Conservation (phyloP, 2,888 invertebrate species). For the Archaeoteleia sp. region DNA sequence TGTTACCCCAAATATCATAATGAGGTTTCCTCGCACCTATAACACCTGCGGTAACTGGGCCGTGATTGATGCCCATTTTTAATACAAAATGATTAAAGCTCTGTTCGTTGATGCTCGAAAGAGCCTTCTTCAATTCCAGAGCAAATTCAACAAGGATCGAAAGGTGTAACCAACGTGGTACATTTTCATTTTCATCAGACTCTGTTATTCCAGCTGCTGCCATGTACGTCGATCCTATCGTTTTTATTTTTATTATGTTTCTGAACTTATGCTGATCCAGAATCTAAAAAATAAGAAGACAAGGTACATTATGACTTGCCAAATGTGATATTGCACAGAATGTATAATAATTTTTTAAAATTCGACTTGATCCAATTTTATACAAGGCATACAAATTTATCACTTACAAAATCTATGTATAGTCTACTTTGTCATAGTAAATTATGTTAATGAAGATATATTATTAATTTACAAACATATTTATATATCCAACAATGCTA, state of each 20-base stretch:
- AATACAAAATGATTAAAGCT: slow-evolving; percentile 96
- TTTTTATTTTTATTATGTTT: slow-evolving; percentile 95
- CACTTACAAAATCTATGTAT: not conserved
- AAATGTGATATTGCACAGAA: no score
- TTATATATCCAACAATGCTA: no score
- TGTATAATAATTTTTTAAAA: no score
- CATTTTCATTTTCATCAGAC: slow-evolving; percentile 61
- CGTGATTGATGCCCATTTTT: slow-evolving; percentile 96
- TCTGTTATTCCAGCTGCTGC: slow-evolving; percentile 84
- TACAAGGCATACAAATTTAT: no score
- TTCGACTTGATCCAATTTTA: no score
- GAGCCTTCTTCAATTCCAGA: slow-evolving; percentile 90
- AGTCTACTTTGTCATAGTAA: not conserved
- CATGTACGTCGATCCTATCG: slow-evolving; percentile 96
- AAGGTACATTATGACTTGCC: not conserved
- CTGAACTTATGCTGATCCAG: slow-evolving; percentile 89
- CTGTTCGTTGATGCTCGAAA: slow-evolving; percentile 94
- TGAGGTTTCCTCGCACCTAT: slow-evolving; percentile 96
- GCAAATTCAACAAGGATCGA: slow-evolving; percentile 92
- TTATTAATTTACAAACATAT: no score
- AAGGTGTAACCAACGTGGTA: slow-evolving; percentile 86
- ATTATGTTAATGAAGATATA: not conserved
- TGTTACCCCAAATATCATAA: slow-evolving; percentile 98
- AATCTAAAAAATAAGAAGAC: slow-evolving; percentile 80
- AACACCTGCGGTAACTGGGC: slow-evolving; percentile 96